Base-by-base conservation (phyloP, 2,113 vertebrate genomes). In the Pygoscelis adeliae region DNA sequence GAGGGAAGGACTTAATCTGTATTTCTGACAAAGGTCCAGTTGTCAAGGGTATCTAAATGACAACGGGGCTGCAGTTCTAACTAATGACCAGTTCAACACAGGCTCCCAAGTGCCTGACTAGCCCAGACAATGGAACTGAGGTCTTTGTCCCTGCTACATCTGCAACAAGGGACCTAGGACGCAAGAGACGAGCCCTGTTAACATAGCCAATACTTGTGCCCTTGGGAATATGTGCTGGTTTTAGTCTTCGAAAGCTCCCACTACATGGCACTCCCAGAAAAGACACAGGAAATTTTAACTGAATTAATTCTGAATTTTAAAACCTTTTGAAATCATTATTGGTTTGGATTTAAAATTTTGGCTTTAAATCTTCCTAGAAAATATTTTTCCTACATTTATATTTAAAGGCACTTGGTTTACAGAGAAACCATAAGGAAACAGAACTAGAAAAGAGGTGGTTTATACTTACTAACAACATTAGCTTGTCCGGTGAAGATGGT, bases 401-500 rank as follows among this genome's bases (percentile, higher is more conserved):
- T 66, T 83, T 63, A 80, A 83, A 94, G 15, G 12, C 9, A 62
- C 9, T 72, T 73, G 6, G 5, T 83, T 87, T 79, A 25, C 22
- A 62, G 21, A 74, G 30, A 86, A 72, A 56, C 30, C 30, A 10
- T 36, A 22, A 26, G 21, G 32, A 70, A 83, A 73, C 2, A 85
- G 74, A 79, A 9, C 29, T 25, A 81, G 89, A 70, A 92, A 72
- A 63, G 34, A 76, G 29, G 50, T 56, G 7, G 50, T 59, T 66
- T 67, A 52, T 96, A 99, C 99, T 99, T 98, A 99, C 99, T 99
- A 97, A 99, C 98, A 88, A 99, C 98, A 11, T 99, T 99, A 90
- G 99, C 98, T 95, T 99, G 99, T 93, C 99, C 99, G 13, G 99
- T 99, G 98, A 99, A 99, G 96, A 99, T 99, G 92, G 99, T 99